These are phyloP conservation scores for Aphelenchoides besseyi DNA, from an alignment of 1,140 invertebrate genomes.

Conservation along the genomic window DNA sequence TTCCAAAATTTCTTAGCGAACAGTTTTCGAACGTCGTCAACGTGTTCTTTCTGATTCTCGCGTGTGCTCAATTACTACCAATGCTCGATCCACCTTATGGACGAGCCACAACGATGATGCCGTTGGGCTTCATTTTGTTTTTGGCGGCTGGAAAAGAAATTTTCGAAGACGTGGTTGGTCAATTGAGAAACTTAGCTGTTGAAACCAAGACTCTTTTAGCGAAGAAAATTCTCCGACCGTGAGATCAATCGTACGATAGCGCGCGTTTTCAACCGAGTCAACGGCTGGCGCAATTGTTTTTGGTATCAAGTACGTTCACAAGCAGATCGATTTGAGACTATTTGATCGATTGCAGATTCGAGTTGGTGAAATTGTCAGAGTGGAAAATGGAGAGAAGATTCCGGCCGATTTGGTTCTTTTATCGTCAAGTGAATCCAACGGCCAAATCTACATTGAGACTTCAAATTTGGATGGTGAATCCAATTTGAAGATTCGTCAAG, in stretches of 20 bases:
- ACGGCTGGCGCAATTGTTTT: constrained; percentile 53
- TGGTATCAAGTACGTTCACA: constrained; percentile 28
- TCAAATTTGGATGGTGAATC: constrained; percentile 97
- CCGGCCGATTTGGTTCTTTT: constrained; percentile 83
- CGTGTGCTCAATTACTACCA: constrained; percentile 78
- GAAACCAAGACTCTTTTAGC: no score
- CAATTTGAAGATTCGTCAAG: constrained; percentile 89
- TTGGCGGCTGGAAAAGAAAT: constrained; percentile 93
- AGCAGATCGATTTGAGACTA: no score
- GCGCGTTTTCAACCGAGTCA: constrained; percentile 73
- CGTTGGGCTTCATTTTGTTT: constrained; percentile 79
- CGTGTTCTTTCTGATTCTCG: constrained; percentile 91
- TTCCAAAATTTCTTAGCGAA: constrained; percentile 88
- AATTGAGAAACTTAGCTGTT: no score
- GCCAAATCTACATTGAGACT: constrained; percentile 96
- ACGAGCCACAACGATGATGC: constrained; percentile 86
- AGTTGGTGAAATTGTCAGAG: constrained; percentile 84
- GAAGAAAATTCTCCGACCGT: background rate
- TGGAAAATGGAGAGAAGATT: constrained; percentile 83
- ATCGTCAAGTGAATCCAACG: constrained; percentile 87
- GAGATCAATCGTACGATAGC: constrained; percentile 2
- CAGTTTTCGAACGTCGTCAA: constrained; percentile 91
- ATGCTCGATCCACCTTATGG: constrained; percentile 90
- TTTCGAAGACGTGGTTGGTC: constrained; percentile 82
- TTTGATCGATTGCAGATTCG: constrained; percentile 69